phyloP scores from a whole-genome alignment of 2,113 vertebrate genomes.

The Ailuropoda melanoleuca region DNA sequence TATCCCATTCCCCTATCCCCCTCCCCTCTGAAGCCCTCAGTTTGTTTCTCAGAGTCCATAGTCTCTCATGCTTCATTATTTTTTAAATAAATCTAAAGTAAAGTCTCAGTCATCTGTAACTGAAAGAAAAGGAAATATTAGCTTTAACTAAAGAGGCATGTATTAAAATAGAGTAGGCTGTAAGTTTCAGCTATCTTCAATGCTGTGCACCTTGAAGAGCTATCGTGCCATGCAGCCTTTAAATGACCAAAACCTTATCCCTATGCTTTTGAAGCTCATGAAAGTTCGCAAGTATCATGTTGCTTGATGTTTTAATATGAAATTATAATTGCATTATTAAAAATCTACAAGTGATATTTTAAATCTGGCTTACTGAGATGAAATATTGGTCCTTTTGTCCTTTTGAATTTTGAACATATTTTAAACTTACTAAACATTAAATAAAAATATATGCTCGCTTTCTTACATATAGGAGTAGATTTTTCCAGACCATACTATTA shows the following conservation, averaged over 20 bases:
- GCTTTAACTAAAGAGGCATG: neutral
- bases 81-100: neutral
- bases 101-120: neutral
- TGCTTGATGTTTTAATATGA: neutral
- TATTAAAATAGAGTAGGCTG: neutral
- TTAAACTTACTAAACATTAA: conserved; percentile 19
- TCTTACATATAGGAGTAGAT: neutral
- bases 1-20: no score
- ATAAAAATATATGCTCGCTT: neutral
- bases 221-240: neutral
- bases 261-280: neutral
- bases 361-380: neutral
- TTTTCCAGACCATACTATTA: neutral
- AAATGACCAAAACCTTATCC: neutral
- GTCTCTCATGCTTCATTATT: no score
- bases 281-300: neutral
- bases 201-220: neutral
- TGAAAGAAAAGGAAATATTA: neutral
- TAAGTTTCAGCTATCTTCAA: neutral
- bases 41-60: no score
- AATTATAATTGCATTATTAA: neutral
- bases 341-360: neutral
- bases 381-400: neutral
- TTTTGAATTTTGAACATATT: neutral
- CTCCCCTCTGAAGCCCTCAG: no score